A percentile compares a stretch with the other conserved stretches of the same genome.
These are phyloP conservation scores for Todiramphus saurophagus DNA, from an alignment of 2,113 vertebrate species.

Conservation along the genomic window DNA sequence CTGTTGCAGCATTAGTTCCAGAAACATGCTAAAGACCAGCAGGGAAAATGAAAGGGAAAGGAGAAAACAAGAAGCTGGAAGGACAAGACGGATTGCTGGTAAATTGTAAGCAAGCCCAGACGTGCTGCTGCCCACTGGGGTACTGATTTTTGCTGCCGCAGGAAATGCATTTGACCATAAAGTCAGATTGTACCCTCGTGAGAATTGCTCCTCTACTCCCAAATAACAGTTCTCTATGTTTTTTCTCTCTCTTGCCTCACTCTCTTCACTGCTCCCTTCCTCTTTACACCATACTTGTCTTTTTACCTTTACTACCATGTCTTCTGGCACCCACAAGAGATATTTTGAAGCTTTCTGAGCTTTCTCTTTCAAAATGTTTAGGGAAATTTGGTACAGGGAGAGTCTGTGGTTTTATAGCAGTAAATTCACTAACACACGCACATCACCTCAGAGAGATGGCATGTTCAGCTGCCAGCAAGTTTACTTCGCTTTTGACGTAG, in stretches of 20 bases:
- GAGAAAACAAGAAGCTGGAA: constrained; percentile 8
- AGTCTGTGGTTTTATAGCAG: background rate
- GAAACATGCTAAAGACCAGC: background rate
- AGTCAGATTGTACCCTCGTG: background rate
- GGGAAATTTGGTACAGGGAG: background rate
- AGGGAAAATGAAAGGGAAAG: constrained; percentile 13
- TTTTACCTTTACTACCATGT: background rate
- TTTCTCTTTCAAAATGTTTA: background rate
- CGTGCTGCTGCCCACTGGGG: background rate
- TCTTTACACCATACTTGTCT: background rate
- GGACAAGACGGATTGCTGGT: constrained; percentile 51
- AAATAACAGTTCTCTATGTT: background rate
- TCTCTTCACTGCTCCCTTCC: background rate
- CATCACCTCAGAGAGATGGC: background rate
- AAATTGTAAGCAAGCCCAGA: constrained; percentile 57
- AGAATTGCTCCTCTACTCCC: background rate
- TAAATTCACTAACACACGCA: background rate
- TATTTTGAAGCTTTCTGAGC: background rate
- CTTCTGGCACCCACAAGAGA: background rate
- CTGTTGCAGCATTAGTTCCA: background rate
- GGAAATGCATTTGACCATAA: constrained; percentile 20
- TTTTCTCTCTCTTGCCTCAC: background rate
- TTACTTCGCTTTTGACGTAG: background rate
- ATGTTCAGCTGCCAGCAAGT: background rate
- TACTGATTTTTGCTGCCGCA: constrained; percentile 19